Evolutionary conservation across 2,888 invertebrate species (phyloP).

Genomic region (Eristalis intricaria): DNA sequence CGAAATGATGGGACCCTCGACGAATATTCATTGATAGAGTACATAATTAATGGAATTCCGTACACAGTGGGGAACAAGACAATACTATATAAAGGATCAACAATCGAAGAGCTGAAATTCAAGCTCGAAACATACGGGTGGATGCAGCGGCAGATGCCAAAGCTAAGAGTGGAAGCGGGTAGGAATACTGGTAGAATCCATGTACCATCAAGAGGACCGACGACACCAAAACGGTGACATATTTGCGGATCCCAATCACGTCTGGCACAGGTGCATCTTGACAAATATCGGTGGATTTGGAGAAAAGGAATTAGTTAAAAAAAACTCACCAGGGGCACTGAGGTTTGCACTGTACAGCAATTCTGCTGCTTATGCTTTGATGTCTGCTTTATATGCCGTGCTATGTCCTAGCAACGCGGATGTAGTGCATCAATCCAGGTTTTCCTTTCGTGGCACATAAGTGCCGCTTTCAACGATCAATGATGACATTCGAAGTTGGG

Average conservation of each 20-base stretch:
- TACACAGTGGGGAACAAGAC: constrained; percentile 1
- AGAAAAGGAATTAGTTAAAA: too few relatives aligned
- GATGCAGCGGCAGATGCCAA: neutral
- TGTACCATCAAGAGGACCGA: neutral
- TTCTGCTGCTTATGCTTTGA: too few relatives aligned
- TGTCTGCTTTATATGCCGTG: too few relatives aligned
- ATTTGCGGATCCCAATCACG: neutral
- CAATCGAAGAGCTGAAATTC: neutral
- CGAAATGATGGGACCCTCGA: neutral
- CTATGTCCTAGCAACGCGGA: too few relatives aligned
- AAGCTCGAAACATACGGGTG: neutral
- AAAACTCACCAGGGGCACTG: too few relatives aligned
- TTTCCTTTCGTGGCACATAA: too few relatives aligned
- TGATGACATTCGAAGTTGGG: too few relatives aligned
- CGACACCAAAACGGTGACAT: neutral
- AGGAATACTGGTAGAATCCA: neutral
- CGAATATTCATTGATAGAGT: neutral
- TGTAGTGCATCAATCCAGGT: too few relatives aligned
- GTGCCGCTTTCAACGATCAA: too few relatives aligned
- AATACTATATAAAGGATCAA: neutral
- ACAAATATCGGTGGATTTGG: too few relatives aligned
- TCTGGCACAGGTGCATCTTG: too few relatives aligned
- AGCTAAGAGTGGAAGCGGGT: neutral
- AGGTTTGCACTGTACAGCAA: too few relatives aligned
- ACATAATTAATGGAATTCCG: neutral